Conservation (phyloP, 2,888 invertebrate genomes). For the Cerceris ruficornis region DNA sequence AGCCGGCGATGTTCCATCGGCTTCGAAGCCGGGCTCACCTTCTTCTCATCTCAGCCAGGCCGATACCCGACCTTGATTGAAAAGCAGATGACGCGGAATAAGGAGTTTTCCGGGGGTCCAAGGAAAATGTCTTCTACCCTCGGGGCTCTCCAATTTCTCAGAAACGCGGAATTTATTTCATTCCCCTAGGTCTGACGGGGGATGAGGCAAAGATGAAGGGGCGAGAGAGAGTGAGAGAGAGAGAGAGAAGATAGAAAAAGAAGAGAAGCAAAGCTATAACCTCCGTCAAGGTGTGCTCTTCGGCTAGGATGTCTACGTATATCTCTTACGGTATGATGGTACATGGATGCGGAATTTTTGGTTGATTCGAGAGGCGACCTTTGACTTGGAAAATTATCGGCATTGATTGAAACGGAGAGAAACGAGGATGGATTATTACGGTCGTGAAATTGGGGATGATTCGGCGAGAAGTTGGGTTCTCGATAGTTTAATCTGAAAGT, state of each 20-base stretch:
- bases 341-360: constrained; percentile 20
- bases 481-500: too few relatives aligned
- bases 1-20: constrained; percentile 48
- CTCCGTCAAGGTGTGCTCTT: constrained; percentile 42
- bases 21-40: constrained; percentile 51
- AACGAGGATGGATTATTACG: too few relatives aligned
- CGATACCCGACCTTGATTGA: constrained; percentile 74
- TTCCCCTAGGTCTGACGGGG: constrained; percentile 61
- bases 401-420: too few relatives aligned
- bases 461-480: too few relatives aligned
- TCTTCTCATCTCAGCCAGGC: constrained; percentile 61
- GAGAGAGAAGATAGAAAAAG: constrained; percentile 9
- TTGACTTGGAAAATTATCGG: background rate
- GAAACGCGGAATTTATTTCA: constrained; percentile 73
- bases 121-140: constrained; percentile 70
- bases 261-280: constrained; percentile 43
- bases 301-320: constrained; percentile 24
- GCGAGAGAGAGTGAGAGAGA: constrained; percentile 15
- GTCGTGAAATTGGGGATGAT: too few relatives aligned
- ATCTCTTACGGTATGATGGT: constrained; percentile 22
- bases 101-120: constrained; percentile 69
- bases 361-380: background rate
- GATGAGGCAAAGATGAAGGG: constrained; percentile 51
- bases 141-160: constrained; percentile 71
- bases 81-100: constrained; percentile 73